phyloP scores from a whole-genome alignment of 2,797 vertebrate genomes.

The Rhyacichthys aspro region DNA sequence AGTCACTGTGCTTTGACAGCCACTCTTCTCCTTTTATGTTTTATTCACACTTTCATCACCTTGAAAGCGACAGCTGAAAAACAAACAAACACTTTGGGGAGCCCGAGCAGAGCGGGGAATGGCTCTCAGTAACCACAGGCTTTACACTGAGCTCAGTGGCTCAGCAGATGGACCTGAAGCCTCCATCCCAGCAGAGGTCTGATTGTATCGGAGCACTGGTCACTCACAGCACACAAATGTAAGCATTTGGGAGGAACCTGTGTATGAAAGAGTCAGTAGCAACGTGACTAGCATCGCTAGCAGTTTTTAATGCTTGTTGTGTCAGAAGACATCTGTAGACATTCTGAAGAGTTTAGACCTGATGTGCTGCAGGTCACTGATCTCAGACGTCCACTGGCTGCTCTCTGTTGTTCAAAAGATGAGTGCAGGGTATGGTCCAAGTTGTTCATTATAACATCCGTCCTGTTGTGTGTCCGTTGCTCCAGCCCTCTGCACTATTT shows the following conservation, averaged over 20 bases:
- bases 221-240: slow-evolving; percentile 5
- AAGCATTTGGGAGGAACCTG: slow-evolving; percentile 3
- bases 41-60: slow-evolving; percentile 58
- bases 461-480: too few relatives aligned
- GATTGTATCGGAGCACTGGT: slow-evolving; percentile 2
- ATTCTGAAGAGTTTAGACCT: too few relatives aligned
- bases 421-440: too few relatives aligned
- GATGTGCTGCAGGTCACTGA: too few relatives aligned
- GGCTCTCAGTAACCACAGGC: slow-evolving; percentile 27
- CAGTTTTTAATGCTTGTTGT: too few relatives aligned
- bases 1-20: slow-evolving; percentile 22
- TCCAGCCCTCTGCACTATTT: too few relatives aligned
- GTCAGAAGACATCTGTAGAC: too few relatives aligned
- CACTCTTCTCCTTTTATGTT: slow-evolving; percentile 43
- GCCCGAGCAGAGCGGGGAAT: background rate
- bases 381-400: too few relatives aligned
- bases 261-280: background rate
- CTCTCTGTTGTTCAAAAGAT: too few relatives aligned
- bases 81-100: slow-evolving; percentile 55
- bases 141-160: background rate
- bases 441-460: too few relatives aligned
- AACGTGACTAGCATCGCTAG: background rate
- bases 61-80: slow-evolving; percentile 41
- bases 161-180: background rate
- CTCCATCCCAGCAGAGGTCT: slow-evolving; percentile 7